Percentiles rank a stretch among this genome's conserved stretches.
These are phyloP conservation scores for Arvicanthis niloticus DNA, from an alignment of 2,113 vertebrate genomes.

Conservation along the genomic window DNA sequence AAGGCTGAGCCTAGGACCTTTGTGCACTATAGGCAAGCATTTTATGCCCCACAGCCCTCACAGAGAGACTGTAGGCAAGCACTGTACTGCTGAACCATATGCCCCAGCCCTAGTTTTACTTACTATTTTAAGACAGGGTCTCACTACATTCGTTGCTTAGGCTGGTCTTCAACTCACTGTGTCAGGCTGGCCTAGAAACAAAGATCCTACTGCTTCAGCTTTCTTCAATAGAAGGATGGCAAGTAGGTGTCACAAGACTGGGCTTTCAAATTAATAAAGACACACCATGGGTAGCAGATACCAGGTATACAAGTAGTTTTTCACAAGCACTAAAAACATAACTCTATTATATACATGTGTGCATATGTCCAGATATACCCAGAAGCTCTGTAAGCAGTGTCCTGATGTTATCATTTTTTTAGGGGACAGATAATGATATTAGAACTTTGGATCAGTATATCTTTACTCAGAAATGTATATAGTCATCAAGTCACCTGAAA, in stretches of 20 bases:
- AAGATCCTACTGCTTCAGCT: neutral
- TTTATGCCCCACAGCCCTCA: neutral
- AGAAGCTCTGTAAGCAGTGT: neutral
- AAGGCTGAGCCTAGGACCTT: neutral
- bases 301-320: neutral
- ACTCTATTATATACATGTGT: neutral
- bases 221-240: neutral
- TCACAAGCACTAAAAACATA: no score
- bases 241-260: neutral
- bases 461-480: no score
- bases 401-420: neutral
- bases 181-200: neutral
- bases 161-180: neutral
- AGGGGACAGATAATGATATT: neutral
- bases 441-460: neutral
- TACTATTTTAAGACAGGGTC: neutral
- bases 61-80: neutral
- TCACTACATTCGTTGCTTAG: neutral
- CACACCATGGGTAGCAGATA: rapidly evolving
- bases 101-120: neutral
- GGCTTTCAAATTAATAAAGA: neutral
- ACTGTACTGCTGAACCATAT: neutral
- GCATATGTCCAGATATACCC: neutral
- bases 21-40: neutral
- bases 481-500: neutral